Evolutionary conservation across 2,797 vertebrate genomes (phyloP).

Genomic region (Catharus ustulatus): DNA sequence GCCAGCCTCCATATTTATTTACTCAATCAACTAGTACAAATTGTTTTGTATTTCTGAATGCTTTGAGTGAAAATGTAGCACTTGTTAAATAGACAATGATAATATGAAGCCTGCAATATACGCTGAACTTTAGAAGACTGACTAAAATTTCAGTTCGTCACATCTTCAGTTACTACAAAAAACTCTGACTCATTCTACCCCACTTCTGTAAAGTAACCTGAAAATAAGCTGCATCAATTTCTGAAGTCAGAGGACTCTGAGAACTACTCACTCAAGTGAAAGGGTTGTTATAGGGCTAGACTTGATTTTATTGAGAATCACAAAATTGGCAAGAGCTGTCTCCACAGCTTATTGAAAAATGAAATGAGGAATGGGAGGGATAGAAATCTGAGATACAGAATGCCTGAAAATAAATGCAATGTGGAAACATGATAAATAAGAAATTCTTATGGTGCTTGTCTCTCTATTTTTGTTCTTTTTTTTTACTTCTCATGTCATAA

Average conservation of each 20-base stretch:
- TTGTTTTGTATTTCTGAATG: neutral
- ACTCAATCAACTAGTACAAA: neutral
- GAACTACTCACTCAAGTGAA: neutral
- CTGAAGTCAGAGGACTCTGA: neutral
- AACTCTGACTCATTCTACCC: neutral
- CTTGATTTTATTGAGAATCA: neutral
- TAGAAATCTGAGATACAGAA: neutral
- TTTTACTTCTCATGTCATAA: neutral
- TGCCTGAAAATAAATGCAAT: constrained; percentile 12
- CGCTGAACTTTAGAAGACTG: neutral
- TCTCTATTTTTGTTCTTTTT: neutral
- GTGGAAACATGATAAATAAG: neutral
- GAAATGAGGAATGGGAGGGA: constrained; percentile 3
- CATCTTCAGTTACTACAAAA: neutral
- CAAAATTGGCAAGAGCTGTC: neutral
- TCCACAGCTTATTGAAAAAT: constrained; percentile 25
- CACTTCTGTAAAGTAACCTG: neutral
- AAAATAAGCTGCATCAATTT: neutral
- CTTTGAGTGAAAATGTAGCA: neutral
- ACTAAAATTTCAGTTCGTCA: neutral
- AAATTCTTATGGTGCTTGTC: neutral
- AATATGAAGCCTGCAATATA: neutral
- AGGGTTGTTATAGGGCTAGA: neutral
- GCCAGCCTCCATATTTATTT: neutral
- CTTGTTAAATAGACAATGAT: neutral